Conservation (phyloP, 2,888 invertebrate genomes). For the Tupiocoris notatus region DNA sequence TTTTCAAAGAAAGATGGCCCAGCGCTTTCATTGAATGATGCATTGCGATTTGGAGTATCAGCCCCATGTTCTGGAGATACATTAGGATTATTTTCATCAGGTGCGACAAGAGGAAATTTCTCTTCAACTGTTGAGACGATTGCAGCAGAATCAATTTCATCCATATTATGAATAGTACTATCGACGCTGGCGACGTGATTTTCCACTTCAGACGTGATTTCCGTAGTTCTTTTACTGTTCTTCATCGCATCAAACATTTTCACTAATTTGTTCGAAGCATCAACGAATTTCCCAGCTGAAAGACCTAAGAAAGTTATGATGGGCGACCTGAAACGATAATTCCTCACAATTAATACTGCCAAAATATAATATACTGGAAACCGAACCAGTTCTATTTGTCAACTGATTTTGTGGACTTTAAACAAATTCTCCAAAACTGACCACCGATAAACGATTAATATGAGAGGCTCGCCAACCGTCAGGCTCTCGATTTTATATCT, state of each 20-base stretch:
- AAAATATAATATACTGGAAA: no score
- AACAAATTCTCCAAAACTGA: no score
- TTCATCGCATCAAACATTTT: conserved; percentile 59
- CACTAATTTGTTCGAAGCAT: conserved; percentile 52
- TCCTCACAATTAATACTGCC: no score
- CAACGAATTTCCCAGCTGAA: conserved; percentile 76
- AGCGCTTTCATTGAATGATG: conserved; percentile 38
- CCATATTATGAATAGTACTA: neutral
- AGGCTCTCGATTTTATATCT: no score
- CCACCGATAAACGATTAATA: no score
- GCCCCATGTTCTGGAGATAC: neutral
- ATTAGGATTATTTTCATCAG: no score
- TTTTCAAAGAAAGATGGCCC: conserved; percentile 36
- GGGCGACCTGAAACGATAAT: conserved; percentile 59
- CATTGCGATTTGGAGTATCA: neutral
- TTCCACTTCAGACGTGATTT: neutral
- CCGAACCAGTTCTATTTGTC: no score
- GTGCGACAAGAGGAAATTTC: no score
- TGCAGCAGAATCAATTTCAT: neutral
- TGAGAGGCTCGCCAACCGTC: no score
- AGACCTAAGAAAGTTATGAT: conserved; percentile 70
- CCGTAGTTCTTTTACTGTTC: neutral
- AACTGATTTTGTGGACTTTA: no score
- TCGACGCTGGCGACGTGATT: neutral
- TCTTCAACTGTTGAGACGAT: neutral